Evolutionary conservation across 2,888 invertebrate species (phyloP).

Genomic region (Agrypnus murinus): DNA sequence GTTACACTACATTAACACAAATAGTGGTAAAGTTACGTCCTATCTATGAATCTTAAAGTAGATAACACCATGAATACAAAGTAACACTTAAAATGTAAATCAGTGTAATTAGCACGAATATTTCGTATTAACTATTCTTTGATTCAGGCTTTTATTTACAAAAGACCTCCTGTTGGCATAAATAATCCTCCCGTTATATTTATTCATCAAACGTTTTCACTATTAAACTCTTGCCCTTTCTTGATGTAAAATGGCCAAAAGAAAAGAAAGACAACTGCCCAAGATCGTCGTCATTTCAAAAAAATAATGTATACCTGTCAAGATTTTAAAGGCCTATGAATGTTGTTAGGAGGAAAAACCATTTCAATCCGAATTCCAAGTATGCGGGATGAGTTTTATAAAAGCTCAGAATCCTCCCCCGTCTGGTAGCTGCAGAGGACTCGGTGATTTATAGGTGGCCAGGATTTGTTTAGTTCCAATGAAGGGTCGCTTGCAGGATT

Average conservation of each 20-base stretch:
- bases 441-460: slow-evolving; percentile 60
- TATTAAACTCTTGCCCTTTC: not conserved
- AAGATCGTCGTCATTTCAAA: slow-evolving; percentile 37
- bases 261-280: not conserved
- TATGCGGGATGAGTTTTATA: slow-evolving; percentile 59
- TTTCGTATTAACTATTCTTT: slow-evolving; percentile 21
- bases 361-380: slow-evolving; percentile 60
- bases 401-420: slow-evolving; percentile 57
- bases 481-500: slow-evolving; percentile 50
- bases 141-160: slow-evolving; percentile 2
- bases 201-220: not conserved
- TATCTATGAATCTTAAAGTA: slow-evolving; percentile 29
- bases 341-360: slow-evolving; percentile 54
- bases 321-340: slow-evolving; percentile 46
- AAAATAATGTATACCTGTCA: slow-evolving; percentile 47
- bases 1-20: slow-evolving; percentile 33
- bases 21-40: slow-evolving; percentile 11
- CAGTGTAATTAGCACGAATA: slow-evolving; percentile 29
- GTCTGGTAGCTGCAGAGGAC: slow-evolving; percentile 51
- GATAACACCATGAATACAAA: slow-evolving; percentile 31
- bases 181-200: not conserved
- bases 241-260: slow-evolving; percentile 33
- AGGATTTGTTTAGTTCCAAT: slow-evolving; percentile 57
- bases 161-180: not conserved
- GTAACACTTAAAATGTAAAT: slow-evolving; percentile 35